phyloP scores from a whole-genome alignment of 1,140 invertebrate species.

The Orchestia grillus region DNA sequence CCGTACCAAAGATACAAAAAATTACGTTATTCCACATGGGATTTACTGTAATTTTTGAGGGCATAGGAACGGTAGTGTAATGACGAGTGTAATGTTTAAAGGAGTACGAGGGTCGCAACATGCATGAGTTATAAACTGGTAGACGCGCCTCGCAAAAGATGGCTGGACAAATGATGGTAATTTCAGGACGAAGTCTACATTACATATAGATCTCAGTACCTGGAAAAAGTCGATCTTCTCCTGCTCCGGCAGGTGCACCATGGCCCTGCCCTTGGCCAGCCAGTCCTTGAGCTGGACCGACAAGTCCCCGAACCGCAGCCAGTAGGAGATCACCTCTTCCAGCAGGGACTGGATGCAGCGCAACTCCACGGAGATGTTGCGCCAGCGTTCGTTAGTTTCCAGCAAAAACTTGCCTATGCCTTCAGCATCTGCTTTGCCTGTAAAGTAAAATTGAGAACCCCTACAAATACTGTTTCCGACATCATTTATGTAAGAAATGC shows the following conservation, averaged over 20 bases:
- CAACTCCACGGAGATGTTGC: constrained; percentile 88
- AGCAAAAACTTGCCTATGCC: constrained; percentile 87
- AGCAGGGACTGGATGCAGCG: constrained; percentile 89
- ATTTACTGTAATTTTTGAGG: no score
- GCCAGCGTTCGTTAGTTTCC: constrained; percentile 90
- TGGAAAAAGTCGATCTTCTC: constrained; percentile 85
- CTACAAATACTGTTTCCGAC: no score
- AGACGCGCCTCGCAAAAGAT: no score
- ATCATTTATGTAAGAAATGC: no score
- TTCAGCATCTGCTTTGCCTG: constrained; percentile 81
- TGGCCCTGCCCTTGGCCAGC: constrained; percentile 84
- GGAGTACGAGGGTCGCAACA: background rate
- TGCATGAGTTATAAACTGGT: background rate
- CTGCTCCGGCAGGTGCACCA: constrained; percentile 83
- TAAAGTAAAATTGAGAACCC: background rate
- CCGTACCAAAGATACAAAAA: no score
- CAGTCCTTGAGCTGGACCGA: constrained; percentile 83
- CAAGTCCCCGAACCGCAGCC: constrained; percentile 84
- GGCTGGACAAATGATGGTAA: no score
- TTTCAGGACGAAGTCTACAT: no score
- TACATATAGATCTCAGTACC: constrained; percentile 69
- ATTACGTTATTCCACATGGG: no score
- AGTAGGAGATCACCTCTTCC: constrained; percentile 89
- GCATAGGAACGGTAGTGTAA: no score
- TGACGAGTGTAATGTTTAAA: no score